phyloP scores from a whole-genome alignment of 1,140 invertebrate species.

The Papilio helenus region DNA sequence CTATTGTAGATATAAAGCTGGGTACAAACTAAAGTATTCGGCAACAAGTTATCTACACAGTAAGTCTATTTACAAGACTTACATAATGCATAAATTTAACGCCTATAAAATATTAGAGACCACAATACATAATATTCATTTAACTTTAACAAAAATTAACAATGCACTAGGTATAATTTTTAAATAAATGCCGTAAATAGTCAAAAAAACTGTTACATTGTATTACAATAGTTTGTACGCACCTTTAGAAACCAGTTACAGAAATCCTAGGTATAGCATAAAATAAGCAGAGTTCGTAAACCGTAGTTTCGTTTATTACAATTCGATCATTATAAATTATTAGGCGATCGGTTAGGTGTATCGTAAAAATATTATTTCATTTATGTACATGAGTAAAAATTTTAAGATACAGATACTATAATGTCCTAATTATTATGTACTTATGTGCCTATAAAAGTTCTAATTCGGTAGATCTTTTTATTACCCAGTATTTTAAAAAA shows the following conservation, averaged over 20 bases:
- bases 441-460: slow-evolving; percentile 71
- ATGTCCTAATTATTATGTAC: slow-evolving; percentile 48
- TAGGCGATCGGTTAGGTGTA: slow-evolving; percentile 35
- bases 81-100: no score
- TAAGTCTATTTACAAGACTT: neutral
- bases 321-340: slow-evolving; percentile 18
- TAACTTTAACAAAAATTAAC: neutral
- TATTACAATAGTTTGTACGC: neutral
- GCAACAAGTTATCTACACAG: neutral
- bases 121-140: neutral
- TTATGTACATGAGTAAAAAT: slow-evolving; percentile 45
- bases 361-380: slow-evolving; percentile 34
- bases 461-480: slow-evolving; percentile 76
- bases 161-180: neutral
- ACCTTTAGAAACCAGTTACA: neutral
- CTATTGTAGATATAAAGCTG: neutral
- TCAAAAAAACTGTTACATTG: neutral
- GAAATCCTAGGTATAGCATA: neutral
- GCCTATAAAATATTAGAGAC: neutral
- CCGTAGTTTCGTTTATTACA: neutral
- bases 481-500: slow-evolving; percentile 65
- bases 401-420: slow-evolving; percentile 44
- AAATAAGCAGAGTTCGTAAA: slow-evolving; percentile 1
- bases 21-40: slow-evolving; percentile 1
- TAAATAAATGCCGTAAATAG: neutral